Evolutionary conservation across 1,140 invertebrate species (phyloP), one percentile per base, ranked within the genome.

Genomic region (Akabosia matsudoensis): DNA sequence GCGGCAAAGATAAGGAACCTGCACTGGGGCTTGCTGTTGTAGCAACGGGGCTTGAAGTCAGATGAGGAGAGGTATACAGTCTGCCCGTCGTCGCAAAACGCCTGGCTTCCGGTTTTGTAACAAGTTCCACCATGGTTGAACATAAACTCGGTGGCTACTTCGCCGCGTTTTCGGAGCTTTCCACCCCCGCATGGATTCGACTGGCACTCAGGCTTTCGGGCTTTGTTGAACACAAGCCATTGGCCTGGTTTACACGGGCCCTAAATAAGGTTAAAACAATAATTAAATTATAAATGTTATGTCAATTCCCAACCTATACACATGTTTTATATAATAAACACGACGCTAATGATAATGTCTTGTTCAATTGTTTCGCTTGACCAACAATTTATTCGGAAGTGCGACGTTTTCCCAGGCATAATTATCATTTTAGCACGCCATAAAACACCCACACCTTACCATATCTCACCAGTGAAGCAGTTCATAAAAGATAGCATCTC

Each of bases 41-140:
- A 77, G 73, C 76, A 77, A 34, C 64, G 45, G 37, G 76, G 76
- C 26, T 77, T 74, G 22, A 77, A 71, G 61, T 77, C 76, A 64
- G 72, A 70, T 0, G 76, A 77, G 51, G 70, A 73, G n/a, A 77
- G 28, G 64, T 77, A 77, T 1, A 77, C 76, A 3, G 76, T 77
- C 24, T 81, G 64, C 26, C 45, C 45, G 37, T 64, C 24, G 33
- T 64, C 24, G 51, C 80, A 81, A 56, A 64, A 78, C 7, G 77
- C 80, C 28, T 71, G 76, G 18, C 34, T 78, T 13, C 76, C 77
- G 0, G 80, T 81, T 52, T 70, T 73, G 31, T 77, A 79, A 56
- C 80, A 81, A 26, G 71, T 70, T 56, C 78, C 78, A n/a, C 76
- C 24, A 26, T 75, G 64, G 14, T 54, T 33, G 45, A 81, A 78